Base-by-base conservation (phyloP, 1,140 invertebrate genomes). In the Homarus americanus region DNA sequence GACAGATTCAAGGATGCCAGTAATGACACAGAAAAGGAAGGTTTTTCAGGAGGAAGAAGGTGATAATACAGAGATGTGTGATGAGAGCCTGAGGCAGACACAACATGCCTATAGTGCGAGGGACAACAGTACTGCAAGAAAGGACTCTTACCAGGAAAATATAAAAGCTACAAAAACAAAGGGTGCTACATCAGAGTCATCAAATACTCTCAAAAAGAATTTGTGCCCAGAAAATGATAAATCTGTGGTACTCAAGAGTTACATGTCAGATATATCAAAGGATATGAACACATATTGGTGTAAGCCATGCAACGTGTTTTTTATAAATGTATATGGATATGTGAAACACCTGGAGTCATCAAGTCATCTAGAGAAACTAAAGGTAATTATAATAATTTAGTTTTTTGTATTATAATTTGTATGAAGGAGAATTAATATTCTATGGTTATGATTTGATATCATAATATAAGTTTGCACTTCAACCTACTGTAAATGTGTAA, bases 261-360 rank as follows among this genome's bases (percentile, higher is more conserved):
- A 53, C 34, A 82, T 82, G 44, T 38, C 34, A 34, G 32, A 53
- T 36, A 36, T 32, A n/a, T 66, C 79, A 24, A 82, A 82, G 53
- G 53, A 80, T 34, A 1, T 80, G 41, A 82, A 53, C 79, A 82
- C 79, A 44, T 28, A 63, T 12, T 82, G 79, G 79, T 82, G 79
- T 20, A 34, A 63, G 28, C 32, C 44, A 34, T 82, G 79, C 36
- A 82, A 82, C n/a, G 49, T 82, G 28, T 82, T 82, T 36, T 58
- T 82, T 20, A 63, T 32, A 17, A 32, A 58, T 58, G 38, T 82
- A 17, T 38, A 12, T 34, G 49, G 79, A 2, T 82, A 58, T 58
- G 28, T 82, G 32, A 82, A 63, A 7, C 79, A 82, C 49, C 79
- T 82, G 44, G 79, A 82, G 32, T 36, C 41, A 20, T 44, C 53